phyloP scores from a whole-genome alignment of 2,797 vertebrate genomes.

The Esox lucius region DNA sequence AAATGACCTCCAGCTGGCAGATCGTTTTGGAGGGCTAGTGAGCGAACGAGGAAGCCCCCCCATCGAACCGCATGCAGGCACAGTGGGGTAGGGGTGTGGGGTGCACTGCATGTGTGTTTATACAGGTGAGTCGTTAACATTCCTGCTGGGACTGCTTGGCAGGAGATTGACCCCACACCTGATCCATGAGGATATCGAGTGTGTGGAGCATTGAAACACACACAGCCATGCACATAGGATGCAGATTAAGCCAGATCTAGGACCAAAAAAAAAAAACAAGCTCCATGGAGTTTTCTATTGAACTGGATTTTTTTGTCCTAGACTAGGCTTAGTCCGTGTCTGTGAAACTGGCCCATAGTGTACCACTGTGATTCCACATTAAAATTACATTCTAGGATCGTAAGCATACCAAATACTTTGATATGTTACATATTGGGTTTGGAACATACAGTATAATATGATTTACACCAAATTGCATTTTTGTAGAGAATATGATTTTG shows the following conservation, averaged over 20 bases:
- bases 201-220: slow-evolving; percentile 25
- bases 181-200: slow-evolving; percentile 24
- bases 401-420: too few relatives aligned
- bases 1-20: slow-evolving; percentile 69
- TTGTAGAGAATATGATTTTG: too few relatives aligned
- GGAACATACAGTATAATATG: too few relatives aligned
- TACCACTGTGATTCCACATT: background rate
- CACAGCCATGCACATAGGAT: background rate
- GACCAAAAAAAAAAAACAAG: too few relatives aligned
- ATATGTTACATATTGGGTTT: too few relatives aligned
- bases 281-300: too few relatives aligned
- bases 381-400: too few relatives aligned
- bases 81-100: background rate
- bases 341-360: too few relatives aligned
- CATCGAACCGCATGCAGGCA: slow-evolving; percentile 36
- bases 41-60: slow-evolving; percentile 15
- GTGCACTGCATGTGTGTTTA: slow-evolving; percentile 32
- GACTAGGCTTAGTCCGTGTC: too few relatives aligned
- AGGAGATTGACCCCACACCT: slow-evolving; percentile 37
- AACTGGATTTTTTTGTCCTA: too few relatives aligned
- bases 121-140: slow-evolving; percentile 34
- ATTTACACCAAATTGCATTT: too few relatives aligned
- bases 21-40: slow-evolving; percentile 14
- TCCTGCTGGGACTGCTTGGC: slow-evolving; percentile 31
- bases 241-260: background rate